Conservation (phyloP, 2,888 invertebrate species). For the Adineta ricciae region DNA sequence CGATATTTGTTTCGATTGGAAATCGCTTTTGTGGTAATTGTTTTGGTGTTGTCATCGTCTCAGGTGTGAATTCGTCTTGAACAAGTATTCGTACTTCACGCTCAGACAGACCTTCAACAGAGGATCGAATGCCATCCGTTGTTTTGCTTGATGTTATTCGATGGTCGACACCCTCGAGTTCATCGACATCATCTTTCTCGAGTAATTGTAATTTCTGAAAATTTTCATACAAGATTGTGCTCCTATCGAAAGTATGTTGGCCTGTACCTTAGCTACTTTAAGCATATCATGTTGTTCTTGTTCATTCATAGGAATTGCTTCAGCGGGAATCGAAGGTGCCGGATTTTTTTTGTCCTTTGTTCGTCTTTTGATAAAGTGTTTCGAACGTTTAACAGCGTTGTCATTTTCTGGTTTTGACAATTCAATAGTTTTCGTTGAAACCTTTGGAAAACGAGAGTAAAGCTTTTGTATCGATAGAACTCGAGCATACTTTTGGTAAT, state of each 20-base stretch:
- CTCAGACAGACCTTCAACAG: conserved; percentile 7
- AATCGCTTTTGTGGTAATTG: background rate
- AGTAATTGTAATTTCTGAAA: conserved; percentile 7
- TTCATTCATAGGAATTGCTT: background rate
- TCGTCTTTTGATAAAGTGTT: background rate
- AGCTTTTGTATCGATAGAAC: background rate
- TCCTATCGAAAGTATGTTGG: too few species aligned
- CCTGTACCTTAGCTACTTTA: background rate
- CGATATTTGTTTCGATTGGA: background rate
- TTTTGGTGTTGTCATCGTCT: background rate
- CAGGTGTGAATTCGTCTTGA: conserved; percentile 2
- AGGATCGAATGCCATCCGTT: background rate
- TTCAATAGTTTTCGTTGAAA: background rate
- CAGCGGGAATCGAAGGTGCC: background rate
- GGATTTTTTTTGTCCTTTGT: background rate
- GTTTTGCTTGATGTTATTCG: background rate
- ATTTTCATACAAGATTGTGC: too few species aligned
- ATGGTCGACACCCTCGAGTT: background rate
- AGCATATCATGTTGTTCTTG: background rate
- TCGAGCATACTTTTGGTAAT: conserved; percentile 10
- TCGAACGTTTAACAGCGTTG: background rate
- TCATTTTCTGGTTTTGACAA: background rate
- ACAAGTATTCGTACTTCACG: background rate
- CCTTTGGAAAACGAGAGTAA: background rate
- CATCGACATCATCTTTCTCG: background rate